phyloP scores from a whole-genome alignment of 1,140 invertebrate genomes.

The Choristoneura fumiferana region DNA sequence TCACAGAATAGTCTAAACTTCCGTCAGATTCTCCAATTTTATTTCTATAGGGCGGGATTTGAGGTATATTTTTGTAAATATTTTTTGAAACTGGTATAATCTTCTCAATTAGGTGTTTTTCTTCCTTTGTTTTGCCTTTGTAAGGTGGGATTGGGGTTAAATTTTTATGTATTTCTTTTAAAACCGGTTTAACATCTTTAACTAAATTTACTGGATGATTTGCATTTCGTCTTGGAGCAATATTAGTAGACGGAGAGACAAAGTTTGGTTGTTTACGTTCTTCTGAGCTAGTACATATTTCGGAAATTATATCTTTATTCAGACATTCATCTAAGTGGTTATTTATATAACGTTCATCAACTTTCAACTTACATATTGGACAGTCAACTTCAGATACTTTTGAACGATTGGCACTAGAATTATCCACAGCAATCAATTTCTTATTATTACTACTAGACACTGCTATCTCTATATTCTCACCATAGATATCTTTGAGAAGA shows the following conservation, averaged over 20 bases:
- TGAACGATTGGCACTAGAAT: slow-evolving; percentile 26
- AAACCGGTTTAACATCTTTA: not conserved
- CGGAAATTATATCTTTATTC: slow-evolving; percentile 61
- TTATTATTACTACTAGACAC: slow-evolving; percentile 39
- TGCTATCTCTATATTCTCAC: slow-evolving; percentile 51
- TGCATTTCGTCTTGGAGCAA: too few relatives aligned
- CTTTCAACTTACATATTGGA: slow-evolving; percentile 74
- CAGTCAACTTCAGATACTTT: slow-evolving; percentile 64
- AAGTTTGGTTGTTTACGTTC: too few relatives aligned
- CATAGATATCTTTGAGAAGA: slow-evolving; percentile 62
- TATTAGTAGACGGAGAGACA: too few relatives aligned
- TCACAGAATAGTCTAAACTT: not conserved
- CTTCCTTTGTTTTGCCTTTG: slow-evolving; percentile 17
- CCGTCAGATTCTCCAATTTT: too few relatives aligned
- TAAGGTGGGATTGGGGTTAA: slow-evolving; percentile 19
- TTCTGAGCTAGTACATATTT: slow-evolving; percentile 39
- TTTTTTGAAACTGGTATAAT: too few relatives aligned
- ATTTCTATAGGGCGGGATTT: too few relatives aligned
- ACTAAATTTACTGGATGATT: too few relatives aligned
- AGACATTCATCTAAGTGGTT: slow-evolving; percentile 79
- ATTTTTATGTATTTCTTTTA: slow-evolving; percentile 4
- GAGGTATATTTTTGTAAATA: too few relatives aligned
- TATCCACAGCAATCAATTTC: slow-evolving; percentile 44
- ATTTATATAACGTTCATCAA: slow-evolving; percentile 71
- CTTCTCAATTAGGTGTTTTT: not conserved